Conservation (phyloP, 2,888 invertebrate species). For the Drosophila fungiperda region DNA sequence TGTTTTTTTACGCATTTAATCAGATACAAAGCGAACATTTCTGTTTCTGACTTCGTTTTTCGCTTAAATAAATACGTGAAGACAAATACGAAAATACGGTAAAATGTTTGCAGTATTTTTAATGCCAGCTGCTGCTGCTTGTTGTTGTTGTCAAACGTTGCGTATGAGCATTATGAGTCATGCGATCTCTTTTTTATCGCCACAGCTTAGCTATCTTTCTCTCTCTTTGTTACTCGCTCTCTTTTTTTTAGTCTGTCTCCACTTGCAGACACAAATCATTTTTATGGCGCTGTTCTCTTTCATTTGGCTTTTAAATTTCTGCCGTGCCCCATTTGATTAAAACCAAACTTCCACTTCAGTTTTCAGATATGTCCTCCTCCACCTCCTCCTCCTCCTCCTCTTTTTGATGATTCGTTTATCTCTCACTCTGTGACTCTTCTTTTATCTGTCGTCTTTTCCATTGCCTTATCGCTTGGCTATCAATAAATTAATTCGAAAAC, state of each 20-base stretch:
- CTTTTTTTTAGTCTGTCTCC: not conserved
- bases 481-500: slow-evolving; percentile 81
- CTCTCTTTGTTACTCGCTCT: not conserved
- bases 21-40: slow-evolving; percentile 42
- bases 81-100: slow-evolving; percentile 22
- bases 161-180: slow-evolving; percentile 61
- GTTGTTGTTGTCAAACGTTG: slow-evolving; percentile 47
- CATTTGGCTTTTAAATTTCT: slow-evolving; percentile 61
- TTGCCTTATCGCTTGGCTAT: slow-evolving; percentile 69
- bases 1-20: slow-evolving; percentile 46
- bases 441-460: slow-evolving; percentile 28
- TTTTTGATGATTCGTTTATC: slow-evolving; percentile 55
- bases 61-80: slow-evolving; percentile 47
- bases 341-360: slow-evolving; percentile 33
- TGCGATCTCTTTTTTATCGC: slow-evolving; percentile 20
- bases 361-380: not conserved
- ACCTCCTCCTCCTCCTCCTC: not conserved
- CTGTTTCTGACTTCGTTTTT: not conserved
- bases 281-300: slow-evolving; percentile 58
- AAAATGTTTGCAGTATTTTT: slow-evolving; percentile 24
- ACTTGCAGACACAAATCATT: slow-evolving; percentile 59
- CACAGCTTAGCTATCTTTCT: not conserved
- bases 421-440: slow-evolving; percentile 16
- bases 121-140: slow-evolving; percentile 31
- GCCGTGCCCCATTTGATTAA: slow-evolving; percentile 69